phyloP scores from a whole-genome alignment of 2,888 invertebrate species.

The Ommatoiulus sabulosus region DNA sequence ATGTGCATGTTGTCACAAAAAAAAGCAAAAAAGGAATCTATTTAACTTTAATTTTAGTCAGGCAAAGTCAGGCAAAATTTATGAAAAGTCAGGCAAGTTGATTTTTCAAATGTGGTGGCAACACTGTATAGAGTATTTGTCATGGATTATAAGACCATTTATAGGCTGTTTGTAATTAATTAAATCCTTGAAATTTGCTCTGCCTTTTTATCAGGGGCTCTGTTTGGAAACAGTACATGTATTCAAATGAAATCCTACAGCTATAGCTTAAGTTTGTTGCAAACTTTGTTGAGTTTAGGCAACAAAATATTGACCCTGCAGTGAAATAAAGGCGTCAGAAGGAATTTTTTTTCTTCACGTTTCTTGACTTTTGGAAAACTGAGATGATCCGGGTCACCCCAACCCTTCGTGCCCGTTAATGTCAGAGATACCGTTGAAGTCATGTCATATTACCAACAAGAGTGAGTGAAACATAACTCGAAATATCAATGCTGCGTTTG shows the following conservation, averaged over 20 bases:
- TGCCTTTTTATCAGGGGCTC: too few relatives aligned
- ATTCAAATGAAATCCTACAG: neutral
- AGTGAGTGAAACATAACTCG: neutral
- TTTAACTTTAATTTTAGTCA: too few relatives aligned
- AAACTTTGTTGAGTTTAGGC: neutral
- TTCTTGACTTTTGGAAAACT: neutral
- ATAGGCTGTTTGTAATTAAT: too few relatives aligned
- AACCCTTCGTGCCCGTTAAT: neutral
- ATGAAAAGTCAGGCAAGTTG: too few relatives aligned
- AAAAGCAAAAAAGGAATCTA: too few relatives aligned
- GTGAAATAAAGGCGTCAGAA: neutral
- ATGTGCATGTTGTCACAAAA: too few relatives aligned
- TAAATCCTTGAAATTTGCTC: too few relatives aligned
- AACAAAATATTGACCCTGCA: neutral
- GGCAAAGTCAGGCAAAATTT: too few relatives aligned
- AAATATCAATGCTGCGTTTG: neutral
- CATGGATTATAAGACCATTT: too few relatives aligned
- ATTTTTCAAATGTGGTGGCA: too few relatives aligned
- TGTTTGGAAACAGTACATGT: too few relatives aligned
- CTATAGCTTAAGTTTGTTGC: neutral
- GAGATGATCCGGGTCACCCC: neutral
- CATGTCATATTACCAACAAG: neutral
- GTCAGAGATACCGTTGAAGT: neutral
- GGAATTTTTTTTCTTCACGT: neutral
- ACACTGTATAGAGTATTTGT: too few relatives aligned